Conservation (phyloP, 2,113 vertebrate genomes). For the Leptobrachium leishanense region DNA sequence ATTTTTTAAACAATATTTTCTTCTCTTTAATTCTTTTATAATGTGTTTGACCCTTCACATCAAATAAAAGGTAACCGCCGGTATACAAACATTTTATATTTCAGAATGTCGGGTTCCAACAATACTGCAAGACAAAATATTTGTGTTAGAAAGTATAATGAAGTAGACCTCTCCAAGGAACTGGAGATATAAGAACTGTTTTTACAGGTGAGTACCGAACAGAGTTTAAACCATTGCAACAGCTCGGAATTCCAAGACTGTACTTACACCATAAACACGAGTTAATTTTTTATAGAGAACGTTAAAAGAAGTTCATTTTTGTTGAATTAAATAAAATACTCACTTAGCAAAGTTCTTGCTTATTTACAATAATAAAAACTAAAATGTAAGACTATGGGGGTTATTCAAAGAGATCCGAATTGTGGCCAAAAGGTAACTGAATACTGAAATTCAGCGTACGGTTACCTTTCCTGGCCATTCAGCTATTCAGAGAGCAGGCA, state of each 20-base stretch:
- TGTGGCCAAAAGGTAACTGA: no score
- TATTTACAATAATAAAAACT: no score
- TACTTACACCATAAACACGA: neutral
- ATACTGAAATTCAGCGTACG: no score
- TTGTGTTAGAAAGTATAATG: constrained; percentile 13
- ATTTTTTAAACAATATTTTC: no score
- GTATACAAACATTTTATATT: constrained; percentile 12
- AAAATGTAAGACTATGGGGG: no score
- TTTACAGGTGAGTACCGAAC: constrained; percentile 26
- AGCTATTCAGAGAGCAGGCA: no score
- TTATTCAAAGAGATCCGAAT: no score
- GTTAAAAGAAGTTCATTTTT: no score
- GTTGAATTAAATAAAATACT: no score
- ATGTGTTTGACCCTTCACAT: neutral
- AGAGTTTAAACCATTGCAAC: neutral
- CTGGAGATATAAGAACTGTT: constrained; percentile 28
- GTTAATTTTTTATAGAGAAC: no score
- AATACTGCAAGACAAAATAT: constrained; percentile 21
- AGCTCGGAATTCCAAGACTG: neutral
- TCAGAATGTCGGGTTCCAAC: constrained; percentile 1
- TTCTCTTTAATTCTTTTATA: neutral
- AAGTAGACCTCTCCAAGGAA: constrained; percentile 14
- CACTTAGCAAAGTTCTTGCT: no score
- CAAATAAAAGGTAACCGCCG: neutral
- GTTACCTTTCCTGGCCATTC: no score